phyloP scores from a whole-genome alignment of 2,888 invertebrate species.

The Dorcus hopei region DNA sequence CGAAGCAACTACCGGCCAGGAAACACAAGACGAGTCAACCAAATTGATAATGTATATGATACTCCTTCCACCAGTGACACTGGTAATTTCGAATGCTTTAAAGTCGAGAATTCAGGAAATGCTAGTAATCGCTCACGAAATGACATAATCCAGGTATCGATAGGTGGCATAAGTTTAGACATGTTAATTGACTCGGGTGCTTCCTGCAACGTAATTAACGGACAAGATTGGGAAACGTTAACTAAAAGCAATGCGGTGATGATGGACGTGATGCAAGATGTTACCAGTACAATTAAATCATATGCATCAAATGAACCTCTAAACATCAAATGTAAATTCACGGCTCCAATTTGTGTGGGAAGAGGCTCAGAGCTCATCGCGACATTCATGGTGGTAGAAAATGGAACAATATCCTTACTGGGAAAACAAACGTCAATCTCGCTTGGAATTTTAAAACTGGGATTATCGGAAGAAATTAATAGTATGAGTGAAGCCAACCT shows the following conservation, averaged over 20 bases:
- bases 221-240: background rate
- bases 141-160: background rate
- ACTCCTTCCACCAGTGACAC: background rate
- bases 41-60: no score
- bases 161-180: background rate
- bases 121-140: background rate
- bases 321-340: conserved; percentile 1
- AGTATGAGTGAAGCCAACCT: background rate
- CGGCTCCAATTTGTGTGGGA: background rate
- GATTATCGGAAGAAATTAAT: background rate
- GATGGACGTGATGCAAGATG: background rate
- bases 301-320: conserved; percentile 2
- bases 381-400: background rate
- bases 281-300: background rate
- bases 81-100: background rate
- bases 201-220: conserved; percentile 1
- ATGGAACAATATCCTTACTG: conserved; percentile 1
- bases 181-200: conserved; percentile 6
- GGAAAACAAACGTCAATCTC: background rate
- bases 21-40: no score
- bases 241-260: conserved; percentile 1
- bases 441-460: conserved; percentile 1
- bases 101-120: background rate
- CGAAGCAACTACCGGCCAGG: no score
- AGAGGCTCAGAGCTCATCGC: background rate